Percentiles rank a stretch among this genome's conserved stretches.
Conservation (phyloP, 2,113 vertebrate species). For the Colistium nudipinnis region DNA sequence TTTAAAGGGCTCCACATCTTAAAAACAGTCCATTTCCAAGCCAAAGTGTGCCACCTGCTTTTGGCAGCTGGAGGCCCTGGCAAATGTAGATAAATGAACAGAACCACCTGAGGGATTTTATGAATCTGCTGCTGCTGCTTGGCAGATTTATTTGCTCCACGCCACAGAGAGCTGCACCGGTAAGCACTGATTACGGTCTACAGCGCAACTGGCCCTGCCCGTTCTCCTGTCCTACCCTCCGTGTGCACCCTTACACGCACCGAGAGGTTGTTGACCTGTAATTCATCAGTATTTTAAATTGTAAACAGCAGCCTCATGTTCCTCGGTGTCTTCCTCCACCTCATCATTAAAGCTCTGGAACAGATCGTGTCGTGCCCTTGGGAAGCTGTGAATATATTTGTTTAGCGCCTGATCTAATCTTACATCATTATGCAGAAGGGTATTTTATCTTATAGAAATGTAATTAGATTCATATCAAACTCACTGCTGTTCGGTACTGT, state of each 20-base stretch:
- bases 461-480: conserved; percentile 63
- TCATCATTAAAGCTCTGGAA: conserved; percentile 49
- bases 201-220: conserved; percentile 63
- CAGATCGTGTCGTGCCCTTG: conserved; percentile 54
- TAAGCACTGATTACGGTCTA: conserved; percentile 82
- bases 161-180: conserved; percentile 79
- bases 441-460: conserved; percentile 54
- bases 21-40: conserved; percentile 79
- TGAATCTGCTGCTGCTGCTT: conserved; percentile 82
- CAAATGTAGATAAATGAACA: conserved; percentile 84
- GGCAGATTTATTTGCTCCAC: conserved; percentile 81
- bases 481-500: conserved; percentile 13
- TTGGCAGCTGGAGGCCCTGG: conserved; percentile 81
- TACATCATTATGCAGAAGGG: conserved; percentile 58
- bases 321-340: conserved; percentile 35
- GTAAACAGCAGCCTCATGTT: conserved; percentile 61
- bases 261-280: conserved; percentile 68
- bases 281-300: conserved; percentile 74
- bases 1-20: conserved; percentile 75
- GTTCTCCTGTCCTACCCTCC: conserved; percentile 59
- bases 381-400: conserved; percentile 67
- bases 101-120: conserved; percentile 83
- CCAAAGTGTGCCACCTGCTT: conserved; percentile 83
- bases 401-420: conserved; percentile 73
- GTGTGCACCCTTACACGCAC: conserved; percentile 54